phyloP scores from a whole-genome alignment of 1,140 invertebrate species.

The Neodiprion lecontei region DNA sequence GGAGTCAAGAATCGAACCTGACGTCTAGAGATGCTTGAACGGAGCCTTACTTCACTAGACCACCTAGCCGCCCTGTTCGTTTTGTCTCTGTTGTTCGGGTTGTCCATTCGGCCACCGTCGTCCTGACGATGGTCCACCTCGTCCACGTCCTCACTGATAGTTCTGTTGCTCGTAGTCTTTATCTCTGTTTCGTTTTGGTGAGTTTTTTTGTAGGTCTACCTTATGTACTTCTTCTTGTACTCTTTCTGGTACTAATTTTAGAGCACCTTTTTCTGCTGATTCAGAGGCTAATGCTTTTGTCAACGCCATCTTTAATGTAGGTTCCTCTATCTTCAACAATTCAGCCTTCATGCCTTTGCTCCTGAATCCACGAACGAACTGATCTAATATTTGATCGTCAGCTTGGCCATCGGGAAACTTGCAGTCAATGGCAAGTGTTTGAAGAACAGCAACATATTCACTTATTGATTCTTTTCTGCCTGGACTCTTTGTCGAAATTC shows the following conservation, averaged over 20 bases:
- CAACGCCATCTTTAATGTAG: constrained; percentile 9
- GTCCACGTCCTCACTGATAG: no score
- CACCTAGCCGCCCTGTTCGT: no score
- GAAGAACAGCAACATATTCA: constrained; percentile 36
- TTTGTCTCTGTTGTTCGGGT: no score
- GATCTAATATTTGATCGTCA: constrained; percentile 20
- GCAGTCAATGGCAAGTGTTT: constrained; percentile 32
- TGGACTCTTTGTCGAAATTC: constrained; percentile 38
- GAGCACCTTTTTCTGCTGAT: constrained; percentile 17
- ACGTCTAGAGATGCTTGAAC: no score
- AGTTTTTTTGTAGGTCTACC: no score
- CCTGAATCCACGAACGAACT: constrained; percentile 8
- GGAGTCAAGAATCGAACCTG: no score
- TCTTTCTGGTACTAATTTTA: constrained; percentile 2
- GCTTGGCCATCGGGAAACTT: constrained; percentile 19
- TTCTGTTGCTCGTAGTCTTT: no score
- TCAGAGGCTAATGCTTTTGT: constrained; percentile 18
- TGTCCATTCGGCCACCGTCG: no score
- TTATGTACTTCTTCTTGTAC: no score
- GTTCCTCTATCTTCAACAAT: constrained; percentile 18
- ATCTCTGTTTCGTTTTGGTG: no score
- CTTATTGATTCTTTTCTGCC: constrained; percentile 31
- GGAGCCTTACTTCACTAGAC: no score
- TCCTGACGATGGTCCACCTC: no score
- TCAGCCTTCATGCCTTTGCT: constrained; percentile 14